These are phyloP conservation scores for Danaus melanippus DNA, from an alignment of 1,140 invertebrate genomes.

Conservation along the genomic window DNA sequence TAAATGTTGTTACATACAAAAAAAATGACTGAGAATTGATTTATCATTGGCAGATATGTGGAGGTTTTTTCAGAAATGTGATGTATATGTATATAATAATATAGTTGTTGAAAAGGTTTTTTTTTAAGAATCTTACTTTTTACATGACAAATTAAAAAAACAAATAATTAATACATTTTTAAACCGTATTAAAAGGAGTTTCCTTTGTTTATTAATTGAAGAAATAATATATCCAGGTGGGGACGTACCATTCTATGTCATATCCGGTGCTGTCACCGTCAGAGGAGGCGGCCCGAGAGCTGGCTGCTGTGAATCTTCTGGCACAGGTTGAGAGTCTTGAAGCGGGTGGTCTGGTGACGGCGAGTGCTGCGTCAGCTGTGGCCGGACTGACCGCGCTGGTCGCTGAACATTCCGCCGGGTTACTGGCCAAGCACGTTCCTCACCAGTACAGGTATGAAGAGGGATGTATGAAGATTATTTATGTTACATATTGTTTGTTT, in stretches of 20 bases:
- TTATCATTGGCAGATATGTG: too few species aligned
- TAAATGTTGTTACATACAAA: too few species aligned
- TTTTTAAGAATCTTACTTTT: too few species aligned
- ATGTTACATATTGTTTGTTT: too few species aligned
- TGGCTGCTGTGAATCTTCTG: slow-evolving; percentile 72
- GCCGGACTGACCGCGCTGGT: slow-evolving; percentile 67
- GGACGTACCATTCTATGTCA: slow-evolving; percentile 64
- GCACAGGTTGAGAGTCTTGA: slow-evolving; percentile 46
- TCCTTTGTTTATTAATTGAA: too few species aligned
- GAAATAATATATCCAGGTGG: slow-evolving; percentile 41
- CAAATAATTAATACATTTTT: too few species aligned
- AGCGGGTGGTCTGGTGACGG: slow-evolving; percentile 35
- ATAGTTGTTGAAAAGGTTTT: too few species aligned
- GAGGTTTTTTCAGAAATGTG: neutral
- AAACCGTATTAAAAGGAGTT: too few species aligned
- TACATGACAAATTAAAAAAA: too few species aligned
- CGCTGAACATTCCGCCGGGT: slow-evolving; percentile 66
- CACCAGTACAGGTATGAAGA: slow-evolving; percentile 52
- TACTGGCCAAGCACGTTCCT: slow-evolving; percentile 60
- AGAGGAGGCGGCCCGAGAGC: slow-evolving; percentile 67
- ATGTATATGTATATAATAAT: too few species aligned
- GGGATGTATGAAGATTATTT: neutral
- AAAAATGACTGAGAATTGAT: too few species aligned
- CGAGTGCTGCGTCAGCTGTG: slow-evolving; percentile 36
- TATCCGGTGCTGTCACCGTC: slow-evolving; percentile 74